Evolutionary conservation across 2,888 invertebrate genomes (phyloP), one percentile per base, ranked within the genome.

Genomic region (Drosophila koepferae): DNA sequence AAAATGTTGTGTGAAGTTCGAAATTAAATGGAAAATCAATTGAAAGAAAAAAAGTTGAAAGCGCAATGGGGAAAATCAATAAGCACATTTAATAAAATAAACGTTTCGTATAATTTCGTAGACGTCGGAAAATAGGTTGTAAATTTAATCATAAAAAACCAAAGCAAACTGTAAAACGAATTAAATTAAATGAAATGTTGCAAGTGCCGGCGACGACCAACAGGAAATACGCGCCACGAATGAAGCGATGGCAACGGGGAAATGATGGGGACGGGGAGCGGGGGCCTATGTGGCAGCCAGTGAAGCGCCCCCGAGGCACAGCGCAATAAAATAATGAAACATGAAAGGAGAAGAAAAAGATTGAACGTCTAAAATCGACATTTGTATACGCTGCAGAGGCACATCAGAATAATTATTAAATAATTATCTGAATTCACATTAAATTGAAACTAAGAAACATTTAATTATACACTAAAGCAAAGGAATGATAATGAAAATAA

Each of bases 161-260:
- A 76, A 76, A 65, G 67, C 70, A 71, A 79, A 68, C 63, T 63
- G 67, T 68, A 71, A 70, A 71, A 68, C 66, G 71, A 80, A 80
- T 73, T 72, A 69, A 81, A 81, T 81, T 66, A 81, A 81, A 81
- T 76, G 66, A 79, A 81, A 81, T 81, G 79, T 74, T 81, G 74
- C 74, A 72, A 79, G 79, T 79, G 76, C 73, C 76, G 73, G 40
- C 72, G 53, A 59, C 69, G 55, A 61, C 65, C 72, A 67, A 80
- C 77, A 77, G 80, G 80, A 80, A 80, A 56, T 76, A 68, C 76
- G 76, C 72, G 64, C 72, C 63, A 64, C 62, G 58, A 12, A 64
- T 59, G 58, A 12, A 59, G 48, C 62, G 55, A 44, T n/a, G 36
- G 12, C 4, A 23, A 56, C 28, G 34, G 3, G 9, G 28, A 14